These are phyloP conservation scores for Microcebus tavaratra DNA, from an alignment of 2,113 vertebrate species.

Conservation along the genomic window DNA sequence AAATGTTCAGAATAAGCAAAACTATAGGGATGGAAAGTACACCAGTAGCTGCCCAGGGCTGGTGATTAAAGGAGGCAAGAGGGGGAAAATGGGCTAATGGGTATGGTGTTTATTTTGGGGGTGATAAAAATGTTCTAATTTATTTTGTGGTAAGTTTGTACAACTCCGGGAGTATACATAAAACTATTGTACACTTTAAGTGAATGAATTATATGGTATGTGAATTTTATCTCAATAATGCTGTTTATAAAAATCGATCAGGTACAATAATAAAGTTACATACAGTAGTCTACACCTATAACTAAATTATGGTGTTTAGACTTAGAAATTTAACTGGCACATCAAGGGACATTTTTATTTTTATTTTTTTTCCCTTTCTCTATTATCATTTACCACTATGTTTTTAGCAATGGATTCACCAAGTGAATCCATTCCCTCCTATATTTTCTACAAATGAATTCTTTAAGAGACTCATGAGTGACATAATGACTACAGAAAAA, in stretches of 20 bases:
- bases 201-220: too few relatives aligned
- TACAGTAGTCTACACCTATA: not conserved
- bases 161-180: too few relatives aligned
- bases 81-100: not conserved
- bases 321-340: not conserved
- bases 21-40: not conserved
- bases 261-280: not conserved
- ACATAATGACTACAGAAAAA: slow-evolving; percentile 45
- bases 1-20: not conserved
- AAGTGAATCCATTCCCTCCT: not conserved
- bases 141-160: too few relatives aligned
- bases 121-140: too few relatives aligned
- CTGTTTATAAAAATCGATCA: too few relatives aligned
- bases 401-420: not conserved
- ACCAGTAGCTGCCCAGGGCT: not conserved
- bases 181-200: too few relatives aligned
- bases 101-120: too few relatives aligned
- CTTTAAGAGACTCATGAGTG: not conserved
- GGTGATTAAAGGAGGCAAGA: not conserved
- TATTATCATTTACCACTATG: not conserved
- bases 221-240: too few relatives aligned
- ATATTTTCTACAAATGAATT: slow-evolving; percentile 1
- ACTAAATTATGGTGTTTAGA: not conserved
- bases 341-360: not conserved
- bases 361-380: not conserved